Percentiles rank a stretch among this genome's conserved stretches.
Evolutionary conservation across 2,888 invertebrate genomes (phyloP).

Genomic region (Ornithoptera alexandrae): DNA sequence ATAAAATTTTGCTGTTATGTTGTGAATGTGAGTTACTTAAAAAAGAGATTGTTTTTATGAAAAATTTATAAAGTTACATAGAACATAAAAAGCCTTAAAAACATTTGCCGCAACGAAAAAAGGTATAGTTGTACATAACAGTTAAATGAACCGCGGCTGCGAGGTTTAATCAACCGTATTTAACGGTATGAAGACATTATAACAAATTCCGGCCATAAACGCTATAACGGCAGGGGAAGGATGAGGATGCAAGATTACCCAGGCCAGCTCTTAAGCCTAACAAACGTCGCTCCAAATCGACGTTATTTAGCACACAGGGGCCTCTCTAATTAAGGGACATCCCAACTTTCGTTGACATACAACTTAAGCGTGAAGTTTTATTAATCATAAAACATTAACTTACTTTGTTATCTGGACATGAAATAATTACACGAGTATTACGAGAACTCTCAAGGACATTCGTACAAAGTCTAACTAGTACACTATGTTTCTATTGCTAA

Average conservation of each 20-base stretch:
- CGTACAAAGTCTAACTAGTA: not conserved
- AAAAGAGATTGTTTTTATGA: not conserved
- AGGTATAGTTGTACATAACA: not conserved
- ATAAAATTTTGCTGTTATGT: too few relatives aligned
- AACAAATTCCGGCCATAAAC: conserved; percentile 32
- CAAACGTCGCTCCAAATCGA: conserved; percentile 65
- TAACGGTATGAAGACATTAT: conserved; percentile 38
- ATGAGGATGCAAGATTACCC: conserved; percentile 45
- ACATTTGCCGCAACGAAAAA: not conserved
- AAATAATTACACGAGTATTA: not conserved
- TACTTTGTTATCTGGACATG: conserved; percentile 1
- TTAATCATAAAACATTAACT: conserved; percentile 19
- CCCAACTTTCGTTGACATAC: conserved; percentile 67
- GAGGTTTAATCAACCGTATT: conserved; percentile 30
- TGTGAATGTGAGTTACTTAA: too few relatives aligned
- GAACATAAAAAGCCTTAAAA: not conserved
- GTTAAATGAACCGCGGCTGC: conserved; percentile 1
- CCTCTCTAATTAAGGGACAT: conserved; percentile 63
- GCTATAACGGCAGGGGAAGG: conserved; percentile 22
- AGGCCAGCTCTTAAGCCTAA: conserved; percentile 56
- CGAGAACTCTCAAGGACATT: not conserved
- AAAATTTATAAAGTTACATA: too few relatives aligned
- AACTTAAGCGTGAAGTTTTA: conserved; percentile 22
- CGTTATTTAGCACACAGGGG: conserved; percentile 61
- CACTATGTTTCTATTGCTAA: too few relatives aligned